Percentiles rank a stretch among this genome's conserved stretches.
phyloP scores from a whole-genome alignment of 2,797 vertebrate genomes.

The Crenuchus spilurus region DNA sequence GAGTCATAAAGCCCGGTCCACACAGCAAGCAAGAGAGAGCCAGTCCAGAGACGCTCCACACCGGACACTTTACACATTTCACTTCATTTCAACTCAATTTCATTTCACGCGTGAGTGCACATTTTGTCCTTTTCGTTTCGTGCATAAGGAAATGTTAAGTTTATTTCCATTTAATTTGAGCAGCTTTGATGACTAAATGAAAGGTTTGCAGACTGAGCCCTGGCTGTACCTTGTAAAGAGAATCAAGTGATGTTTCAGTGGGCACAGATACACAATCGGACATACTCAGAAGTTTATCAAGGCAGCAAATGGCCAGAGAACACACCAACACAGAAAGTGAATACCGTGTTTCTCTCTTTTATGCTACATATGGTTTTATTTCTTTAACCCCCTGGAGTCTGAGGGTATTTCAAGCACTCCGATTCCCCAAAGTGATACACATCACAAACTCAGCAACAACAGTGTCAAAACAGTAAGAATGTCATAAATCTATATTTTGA shows the following conservation, averaged over 20 bases:
- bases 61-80: conserved; percentile 20
- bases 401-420: too few relatives aligned
- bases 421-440: too few relatives aligned
- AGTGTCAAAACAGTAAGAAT: too few relatives aligned
- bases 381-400: not conserved
- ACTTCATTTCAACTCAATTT: conserved; percentile 45
- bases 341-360: not conserved
- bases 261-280: conserved; percentile 27
- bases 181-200: conserved; percentile 27
- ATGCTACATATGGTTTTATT: too few relatives aligned
- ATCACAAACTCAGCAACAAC: too few relatives aligned
- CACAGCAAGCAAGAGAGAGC: conserved; percentile 28
- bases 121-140: conserved; percentile 36
- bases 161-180: conserved; percentile 33
- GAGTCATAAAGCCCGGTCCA: conserved; percentile 43
- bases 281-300: conserved; percentile 33
- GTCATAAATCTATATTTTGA: too few relatives aligned
- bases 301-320: not conserved
- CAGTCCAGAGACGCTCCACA: not conserved
- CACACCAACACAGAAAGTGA: not conserved
- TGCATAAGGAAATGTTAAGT: conserved; percentile 33
- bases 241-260: conserved; percentile 4
- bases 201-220: conserved; percentile 27
- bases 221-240: conserved; percentile 8
- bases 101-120: conserved; percentile 35